Conservation (phyloP, 1,140 invertebrate genomes). For the Euglossa dilemma region DNA sequence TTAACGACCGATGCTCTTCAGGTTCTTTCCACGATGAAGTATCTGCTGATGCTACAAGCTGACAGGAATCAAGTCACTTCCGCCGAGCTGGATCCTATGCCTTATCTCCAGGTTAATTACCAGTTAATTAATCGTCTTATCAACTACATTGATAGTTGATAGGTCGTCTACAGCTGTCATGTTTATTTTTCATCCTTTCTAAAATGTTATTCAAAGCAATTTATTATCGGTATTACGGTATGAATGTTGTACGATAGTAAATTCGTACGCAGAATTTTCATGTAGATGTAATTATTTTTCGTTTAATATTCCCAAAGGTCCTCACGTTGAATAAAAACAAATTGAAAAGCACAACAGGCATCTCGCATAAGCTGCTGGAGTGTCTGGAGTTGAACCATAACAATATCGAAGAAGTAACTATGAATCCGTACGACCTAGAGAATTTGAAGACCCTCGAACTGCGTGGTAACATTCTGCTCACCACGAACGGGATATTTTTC, state of each 20-base stretch:
- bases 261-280: background rate
- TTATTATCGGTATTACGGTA: too few relatives aligned
- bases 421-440: slow-evolving; percentile 39
- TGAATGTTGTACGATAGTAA: background rate
- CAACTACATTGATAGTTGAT: too few relatives aligned
- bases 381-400: slow-evolving; percentile 59
- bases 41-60: slow-evolving; percentile 59
- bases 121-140: slow-evolving; percentile 25
- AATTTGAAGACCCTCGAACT: slow-evolving; percentile 55
- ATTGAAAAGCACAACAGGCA: slow-evolving; percentile 27
- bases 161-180: background rate
- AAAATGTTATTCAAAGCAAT: too few relatives aligned
- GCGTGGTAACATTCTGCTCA: slow-evolving; percentile 50
- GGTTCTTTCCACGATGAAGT: slow-evolving; percentile 46
- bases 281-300: background rate
- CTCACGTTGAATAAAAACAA: slow-evolving; percentile 56
- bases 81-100: slow-evolving; percentile 47
- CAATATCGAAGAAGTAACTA: slow-evolving; percentile 25
- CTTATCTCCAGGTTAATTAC: slow-evolving; percentile 49
- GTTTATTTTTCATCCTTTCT: background rate
- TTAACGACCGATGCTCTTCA: slow-evolving; percentile 36
- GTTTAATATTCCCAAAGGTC: slow-evolving; percentile 5
- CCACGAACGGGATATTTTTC: slow-evolving; percentile 52
- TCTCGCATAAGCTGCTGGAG: slow-evolving; percentile 41
- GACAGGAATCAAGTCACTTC: slow-evolving; percentile 48